phyloP scores from a whole-genome alignment of 2,797 vertebrate genomes.

The Tarsius wallacei region DNA sequence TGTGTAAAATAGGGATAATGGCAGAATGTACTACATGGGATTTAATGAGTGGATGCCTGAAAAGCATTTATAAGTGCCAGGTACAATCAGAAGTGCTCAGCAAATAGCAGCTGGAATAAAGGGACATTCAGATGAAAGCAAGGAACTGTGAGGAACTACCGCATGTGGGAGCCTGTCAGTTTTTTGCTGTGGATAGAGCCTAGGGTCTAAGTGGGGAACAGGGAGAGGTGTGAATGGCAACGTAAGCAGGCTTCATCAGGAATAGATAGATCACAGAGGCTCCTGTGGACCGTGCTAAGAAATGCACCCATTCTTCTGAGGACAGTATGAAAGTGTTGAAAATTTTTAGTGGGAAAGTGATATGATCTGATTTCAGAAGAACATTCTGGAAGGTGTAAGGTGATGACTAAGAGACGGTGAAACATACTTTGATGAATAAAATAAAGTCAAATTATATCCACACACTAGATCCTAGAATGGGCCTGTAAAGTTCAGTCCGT shows the following conservation, averaged over 20 bases:
- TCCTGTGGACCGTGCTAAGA: not conserved
- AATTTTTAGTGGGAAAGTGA: not conserved
- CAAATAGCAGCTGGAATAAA: slow-evolving; percentile 27
- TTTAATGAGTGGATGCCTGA: not conserved
- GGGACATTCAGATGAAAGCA: not conserved
- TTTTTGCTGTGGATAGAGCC: not conserved
- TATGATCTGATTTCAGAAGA: slow-evolving; percentile 30
- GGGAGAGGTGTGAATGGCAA: not conserved
- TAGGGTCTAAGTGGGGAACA: not conserved
- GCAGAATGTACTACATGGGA: not conserved
- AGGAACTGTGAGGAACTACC: not conserved
- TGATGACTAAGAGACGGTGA: not conserved
- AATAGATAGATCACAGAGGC: not conserved
- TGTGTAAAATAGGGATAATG: not conserved
- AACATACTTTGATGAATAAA: not conserved
- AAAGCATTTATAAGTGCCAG: not conserved
- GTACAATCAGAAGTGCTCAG: not conserved
- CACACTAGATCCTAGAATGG: too few relatives aligned
- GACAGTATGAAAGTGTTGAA: slow-evolving; percentile 2
- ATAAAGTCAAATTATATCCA: not conserved
- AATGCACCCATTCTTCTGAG: slow-evolving; percentile 10
- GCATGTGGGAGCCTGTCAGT: not conserved
- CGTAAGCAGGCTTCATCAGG: not conserved
- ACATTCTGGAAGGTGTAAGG: not conserved
- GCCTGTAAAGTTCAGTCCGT: not conserved